These are phyloP conservation scores for Pteropus rufus DNA, from an alignment of 2,797 vertebrate genomes.

Conservation along the genomic window DNA sequence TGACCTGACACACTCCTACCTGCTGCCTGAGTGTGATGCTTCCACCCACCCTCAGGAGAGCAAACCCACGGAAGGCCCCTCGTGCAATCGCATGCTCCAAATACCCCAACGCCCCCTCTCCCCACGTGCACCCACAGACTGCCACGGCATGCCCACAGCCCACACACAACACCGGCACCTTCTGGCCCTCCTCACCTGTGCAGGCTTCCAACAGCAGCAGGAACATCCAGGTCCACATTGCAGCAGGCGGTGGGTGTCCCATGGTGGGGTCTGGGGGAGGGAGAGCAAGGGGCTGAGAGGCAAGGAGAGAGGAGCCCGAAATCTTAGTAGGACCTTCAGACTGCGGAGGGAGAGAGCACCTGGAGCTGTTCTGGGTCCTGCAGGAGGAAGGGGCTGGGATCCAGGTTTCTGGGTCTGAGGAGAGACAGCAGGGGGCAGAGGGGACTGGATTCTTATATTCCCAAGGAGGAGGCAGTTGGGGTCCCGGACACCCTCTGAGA, in stretches of 20 bases:
- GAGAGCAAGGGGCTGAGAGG: neutral
- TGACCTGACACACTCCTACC: neutral
- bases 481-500: neutral
- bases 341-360: neutral
- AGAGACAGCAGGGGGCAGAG: neutral
- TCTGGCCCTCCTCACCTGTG: conserved; percentile 42
- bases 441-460: neutral
- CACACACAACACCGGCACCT: rapidly evolving
- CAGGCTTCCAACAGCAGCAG: conserved; percentile 37
- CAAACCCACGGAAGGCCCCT: neutral
- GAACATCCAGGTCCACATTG: neutral
- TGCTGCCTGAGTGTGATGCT: neutral
- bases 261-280: conserved; percentile 13
- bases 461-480: neutral
- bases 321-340: neutral
- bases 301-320: neutral
- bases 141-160: no score
- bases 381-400: neutral
- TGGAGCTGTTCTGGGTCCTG: neutral
- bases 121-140: neutral
- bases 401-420: neutral
- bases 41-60: neutral
- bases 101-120: rapidly evolving
- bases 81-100: rapidly evolving
- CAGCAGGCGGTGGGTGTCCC: neutral